Base-by-base conservation (phyloP, 2,113 vertebrate species). In the Vombatus ursinus region DNA sequence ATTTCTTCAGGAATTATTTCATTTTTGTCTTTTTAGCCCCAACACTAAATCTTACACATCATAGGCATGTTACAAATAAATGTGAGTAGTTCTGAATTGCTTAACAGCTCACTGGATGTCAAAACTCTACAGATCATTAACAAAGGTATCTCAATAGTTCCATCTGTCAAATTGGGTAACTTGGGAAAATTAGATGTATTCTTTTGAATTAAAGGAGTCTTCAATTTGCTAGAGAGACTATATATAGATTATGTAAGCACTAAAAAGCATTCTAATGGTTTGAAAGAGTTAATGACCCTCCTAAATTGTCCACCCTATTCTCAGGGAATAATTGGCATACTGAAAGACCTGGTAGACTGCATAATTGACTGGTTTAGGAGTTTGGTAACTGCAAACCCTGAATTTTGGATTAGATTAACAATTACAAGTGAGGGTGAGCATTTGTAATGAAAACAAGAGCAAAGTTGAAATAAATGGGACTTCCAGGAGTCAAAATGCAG, bases 321-420 rank as follows among this genome's bases (percentile, higher is more conserved):
- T 28, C 3, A 31, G 19, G 37, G 61, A 94, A 92, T n/a, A 93
- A 31, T 91, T 90, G 95, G 52, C 31, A 84, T 84, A 92, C 90
- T 93, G 31, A 92, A 54, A 48, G 95, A 61, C 37, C 37, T 96
- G 28, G 2, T 24, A 77, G 37, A 77, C 37, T 44, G n/a, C 16
- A 77, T 94, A 51, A 23, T 93, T 89, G 93, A 91, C 28, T 94
- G 19, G 14, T 93, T 49, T 31, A 52, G 6, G 89, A 54, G 94
- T 92, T 96, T n/a, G 89, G 9, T 90, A 53, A 51, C 68, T 92
- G 37, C 37, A 84, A 44, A n/a, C 2, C n/a, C 68, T 84, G 16
- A 44, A 44, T 84, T 84, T 84, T n/a, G 68, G 37, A 44, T n/a
- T 84, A 22, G 6, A 84, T 44, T 19, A 84, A n/a, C n/a, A 77